These are phyloP conservation scores for Aplocera efformata DNA, from an alignment of 2,888 invertebrate species.

Conservation along the genomic window DNA sequence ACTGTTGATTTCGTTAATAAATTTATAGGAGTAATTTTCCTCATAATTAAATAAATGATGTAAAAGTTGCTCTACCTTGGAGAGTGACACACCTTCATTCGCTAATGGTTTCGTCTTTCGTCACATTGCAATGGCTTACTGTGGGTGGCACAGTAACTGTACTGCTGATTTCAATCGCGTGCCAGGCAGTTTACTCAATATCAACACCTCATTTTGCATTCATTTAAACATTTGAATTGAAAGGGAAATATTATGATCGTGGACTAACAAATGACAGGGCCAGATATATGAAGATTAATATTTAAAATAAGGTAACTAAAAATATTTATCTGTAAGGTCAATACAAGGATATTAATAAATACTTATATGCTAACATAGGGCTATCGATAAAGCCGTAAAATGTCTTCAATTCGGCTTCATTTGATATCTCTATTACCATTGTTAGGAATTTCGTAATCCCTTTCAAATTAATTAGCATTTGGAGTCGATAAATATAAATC, in stretches of 20 bases:
- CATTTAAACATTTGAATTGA: not conserved
- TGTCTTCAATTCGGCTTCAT: no score
- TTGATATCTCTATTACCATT: no score
- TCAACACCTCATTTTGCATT: constrained; percentile 5
- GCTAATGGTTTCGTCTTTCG: constrained; percentile 25
- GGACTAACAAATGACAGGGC: no score
- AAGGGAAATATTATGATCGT: no score
- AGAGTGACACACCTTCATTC: constrained; percentile 20
- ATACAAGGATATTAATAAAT: no score
- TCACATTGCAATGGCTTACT: constrained; percentile 10
- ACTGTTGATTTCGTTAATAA: no score
- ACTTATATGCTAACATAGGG: no score
- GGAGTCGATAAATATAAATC: constrained; percentile 5
- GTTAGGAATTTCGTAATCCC: not conserved
- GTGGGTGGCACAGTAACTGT: constrained; percentile 18
- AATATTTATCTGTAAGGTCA: no score
- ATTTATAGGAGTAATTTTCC: no score
- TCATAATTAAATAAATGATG: not conserved
- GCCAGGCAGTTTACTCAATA: not conserved
- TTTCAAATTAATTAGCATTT: constrained; percentile 1
- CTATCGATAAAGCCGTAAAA: no score
- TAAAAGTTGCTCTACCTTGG: constrained; percentile 15
- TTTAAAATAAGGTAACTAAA: no score
- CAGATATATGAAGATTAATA: no score
- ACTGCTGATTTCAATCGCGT: constrained; percentile 4